These are phyloP conservation scores for Shinisaurus crocodilurus DNA, from an alignment of 2,113 vertebrate genomes.

Conservation along the genomic window DNA sequence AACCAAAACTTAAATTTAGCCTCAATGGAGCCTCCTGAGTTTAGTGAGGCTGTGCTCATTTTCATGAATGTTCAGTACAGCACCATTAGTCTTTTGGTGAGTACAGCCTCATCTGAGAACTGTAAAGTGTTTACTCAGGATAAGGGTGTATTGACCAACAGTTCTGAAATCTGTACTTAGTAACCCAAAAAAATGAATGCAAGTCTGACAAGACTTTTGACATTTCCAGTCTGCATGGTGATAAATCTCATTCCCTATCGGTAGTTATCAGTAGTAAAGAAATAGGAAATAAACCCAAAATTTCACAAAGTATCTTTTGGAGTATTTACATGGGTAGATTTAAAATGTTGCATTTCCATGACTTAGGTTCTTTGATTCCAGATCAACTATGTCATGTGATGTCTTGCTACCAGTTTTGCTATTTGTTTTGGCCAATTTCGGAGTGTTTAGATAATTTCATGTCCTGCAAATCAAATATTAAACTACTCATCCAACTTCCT, in stretches of 20 bases:
- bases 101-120: background rate
- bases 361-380: slow-evolving; percentile 3
- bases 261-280: background rate
- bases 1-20: background rate
- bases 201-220: background rate
- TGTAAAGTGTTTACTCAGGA: background rate
- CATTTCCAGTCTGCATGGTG: background rate
- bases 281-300: background rate
- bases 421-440: background rate
- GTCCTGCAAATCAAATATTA: background rate
- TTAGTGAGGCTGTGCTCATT: background rate
- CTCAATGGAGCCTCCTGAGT: background rate
- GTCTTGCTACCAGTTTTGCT: background rate
- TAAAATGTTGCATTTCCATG: background rate
- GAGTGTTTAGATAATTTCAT: slow-evolving; percentile 15
- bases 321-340: background rate
- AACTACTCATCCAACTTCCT: background rate
- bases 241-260: slow-evolving; percentile 5
- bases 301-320: background rate
- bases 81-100: background rate
- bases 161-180: background rate
- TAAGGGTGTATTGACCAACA: background rate
- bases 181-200: background rate
- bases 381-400: background rate
- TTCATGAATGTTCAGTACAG: background rate